phyloP scores from a whole-genome alignment of 2,888 invertebrate species.

The Cactoblastis cactorum region DNA sequence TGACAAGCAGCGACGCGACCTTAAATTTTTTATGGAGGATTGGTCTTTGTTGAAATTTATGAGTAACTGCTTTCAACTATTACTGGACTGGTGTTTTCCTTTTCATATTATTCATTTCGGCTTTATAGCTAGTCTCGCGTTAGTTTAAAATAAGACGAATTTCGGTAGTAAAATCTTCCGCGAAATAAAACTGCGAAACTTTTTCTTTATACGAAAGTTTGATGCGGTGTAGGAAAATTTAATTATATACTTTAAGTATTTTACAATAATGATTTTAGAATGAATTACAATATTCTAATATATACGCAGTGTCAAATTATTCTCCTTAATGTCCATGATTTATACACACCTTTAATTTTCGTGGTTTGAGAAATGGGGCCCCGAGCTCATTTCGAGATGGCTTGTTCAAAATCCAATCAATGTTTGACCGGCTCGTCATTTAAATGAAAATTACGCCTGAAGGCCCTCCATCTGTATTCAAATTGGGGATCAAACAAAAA shows the following conservation, averaged over 20 bases:
- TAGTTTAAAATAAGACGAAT: neutral
- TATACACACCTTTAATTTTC: too few relatives aligned
- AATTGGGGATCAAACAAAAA: constrained; percentile 56
- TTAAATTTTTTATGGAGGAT: constrained; percentile 4
- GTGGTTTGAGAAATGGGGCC: neutral
- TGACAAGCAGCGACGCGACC: too few relatives aligned
- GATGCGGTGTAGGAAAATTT: neutral
- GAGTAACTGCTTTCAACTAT: neutral
- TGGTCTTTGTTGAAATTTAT: constrained; percentile 8
- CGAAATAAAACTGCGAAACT: neutral
- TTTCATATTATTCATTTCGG: neutral
- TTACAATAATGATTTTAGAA: too few relatives aligned
- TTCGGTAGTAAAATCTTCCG: neutral
- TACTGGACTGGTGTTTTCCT: neutral
- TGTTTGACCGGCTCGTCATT: constrained; percentile 32
- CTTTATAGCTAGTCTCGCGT: neutral
- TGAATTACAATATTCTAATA: too few relatives aligned
- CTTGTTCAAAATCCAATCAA: constrained; percentile 30
- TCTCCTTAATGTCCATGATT: too few relatives aligned
- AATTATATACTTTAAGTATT: too few relatives aligned
- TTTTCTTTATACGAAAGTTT: neutral
- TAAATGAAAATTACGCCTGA: constrained; percentile 43
- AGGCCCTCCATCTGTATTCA: constrained; percentile 45
- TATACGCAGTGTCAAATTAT: too few relatives aligned
- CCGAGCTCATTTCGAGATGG: constrained; percentile 20